Conservation (phyloP, 2,888 invertebrate genomes). For the Anorthoa munda region DNA sequence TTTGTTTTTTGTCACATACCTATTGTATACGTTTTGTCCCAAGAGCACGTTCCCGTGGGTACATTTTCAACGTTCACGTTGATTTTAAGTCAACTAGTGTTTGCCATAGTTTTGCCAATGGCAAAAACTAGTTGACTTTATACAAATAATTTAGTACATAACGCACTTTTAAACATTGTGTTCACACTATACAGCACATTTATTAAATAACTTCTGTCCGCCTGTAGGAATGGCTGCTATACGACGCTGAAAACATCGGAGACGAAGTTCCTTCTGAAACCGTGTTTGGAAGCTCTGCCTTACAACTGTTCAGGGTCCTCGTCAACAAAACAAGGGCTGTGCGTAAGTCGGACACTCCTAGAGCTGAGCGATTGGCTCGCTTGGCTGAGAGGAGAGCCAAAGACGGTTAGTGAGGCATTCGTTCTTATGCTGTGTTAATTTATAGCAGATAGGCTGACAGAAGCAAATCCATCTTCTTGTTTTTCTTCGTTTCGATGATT, state of each 20-base stretch:
- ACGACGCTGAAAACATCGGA: constrained; percentile 71
- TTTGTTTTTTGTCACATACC: too few relatives aligned
- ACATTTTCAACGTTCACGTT: too few relatives aligned
- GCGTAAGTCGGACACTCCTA: constrained; percentile 80
- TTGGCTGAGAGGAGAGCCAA: constrained; percentile 89
- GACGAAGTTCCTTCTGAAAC: constrained; percentile 75
- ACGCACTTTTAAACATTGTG: background rate
- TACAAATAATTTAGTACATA: background rate
- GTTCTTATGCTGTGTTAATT: background rate
- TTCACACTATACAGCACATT: background rate
- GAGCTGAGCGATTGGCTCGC: constrained; percentile 85
- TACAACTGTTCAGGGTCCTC: constrained; percentile 84
- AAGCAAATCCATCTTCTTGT: too few relatives aligned
- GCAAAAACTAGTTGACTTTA: too few relatives aligned
- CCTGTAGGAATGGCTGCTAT: constrained; percentile 80
- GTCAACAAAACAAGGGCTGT: constrained; percentile 80
- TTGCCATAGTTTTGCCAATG: too few relatives aligned
- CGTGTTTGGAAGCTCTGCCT: constrained; percentile 85
- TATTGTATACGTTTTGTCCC: too few relatives aligned
- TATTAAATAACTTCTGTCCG: too few relatives aligned
- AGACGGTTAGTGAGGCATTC: constrained; percentile 80
- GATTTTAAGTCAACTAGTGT: too few relatives aligned
- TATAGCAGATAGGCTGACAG: background rate
- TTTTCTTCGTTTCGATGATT: too few relatives aligned
- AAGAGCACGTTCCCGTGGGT: too few relatives aligned